These are phyloP conservation scores for Ctenoplectra terminalis DNA, from an alignment of 1,140 invertebrate genomes.

Conservation along the genomic window DNA sequence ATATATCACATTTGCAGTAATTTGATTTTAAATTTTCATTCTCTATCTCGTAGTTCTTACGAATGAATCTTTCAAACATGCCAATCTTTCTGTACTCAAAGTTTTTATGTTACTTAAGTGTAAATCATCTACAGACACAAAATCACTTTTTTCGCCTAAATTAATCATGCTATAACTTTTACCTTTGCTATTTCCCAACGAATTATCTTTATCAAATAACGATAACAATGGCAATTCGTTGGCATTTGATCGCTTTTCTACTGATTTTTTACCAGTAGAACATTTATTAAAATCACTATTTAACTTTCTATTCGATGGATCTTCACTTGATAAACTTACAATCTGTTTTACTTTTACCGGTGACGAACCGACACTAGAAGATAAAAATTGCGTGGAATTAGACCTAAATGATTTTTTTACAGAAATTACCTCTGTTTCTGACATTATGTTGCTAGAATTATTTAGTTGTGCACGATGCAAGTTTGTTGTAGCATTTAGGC, in stretches of 20 bases:
- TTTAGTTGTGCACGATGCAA: not conserved
- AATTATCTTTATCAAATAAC: slow-evolving; percentile 65
- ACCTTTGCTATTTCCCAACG: slow-evolving; percentile 59
- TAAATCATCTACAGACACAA: slow-evolving; percentile 71
- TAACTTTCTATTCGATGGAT: slow-evolving; percentile 45
- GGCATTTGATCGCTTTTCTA: slow-evolving; percentile 56
- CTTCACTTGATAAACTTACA: slow-evolving; percentile 41
- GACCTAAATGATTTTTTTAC: slow-evolving; percentile 15
- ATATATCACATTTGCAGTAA: slow-evolving; percentile 37
- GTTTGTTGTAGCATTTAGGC: not conserved
- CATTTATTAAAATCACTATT: slow-evolving; percentile 34
- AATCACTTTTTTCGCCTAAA: slow-evolving; percentile 70
- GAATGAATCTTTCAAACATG: slow-evolving; percentile 72
- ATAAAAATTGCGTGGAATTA: slow-evolving; percentile 39
- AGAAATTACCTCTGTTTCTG: not conserved
- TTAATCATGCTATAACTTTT: slow-evolving; percentile 79
- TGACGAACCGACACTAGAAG: slow-evolving; percentile 61
- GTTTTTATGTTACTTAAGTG: slow-evolving; percentile 71
- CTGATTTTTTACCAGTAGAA: slow-evolving; percentile 19
- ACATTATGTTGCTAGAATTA: not conserved
- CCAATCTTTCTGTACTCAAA: slow-evolving; percentile 73
- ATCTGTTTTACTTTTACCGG: slow-evolving; percentile 62
- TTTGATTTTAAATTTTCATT: slow-evolving; percentile 31
- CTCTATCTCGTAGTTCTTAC: slow-evolving; percentile 45
- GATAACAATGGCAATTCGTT: slow-evolving; percentile 77